Conservation (phyloP, 2,888 invertebrate species). For the Heteromurus nitidus region DNA sequence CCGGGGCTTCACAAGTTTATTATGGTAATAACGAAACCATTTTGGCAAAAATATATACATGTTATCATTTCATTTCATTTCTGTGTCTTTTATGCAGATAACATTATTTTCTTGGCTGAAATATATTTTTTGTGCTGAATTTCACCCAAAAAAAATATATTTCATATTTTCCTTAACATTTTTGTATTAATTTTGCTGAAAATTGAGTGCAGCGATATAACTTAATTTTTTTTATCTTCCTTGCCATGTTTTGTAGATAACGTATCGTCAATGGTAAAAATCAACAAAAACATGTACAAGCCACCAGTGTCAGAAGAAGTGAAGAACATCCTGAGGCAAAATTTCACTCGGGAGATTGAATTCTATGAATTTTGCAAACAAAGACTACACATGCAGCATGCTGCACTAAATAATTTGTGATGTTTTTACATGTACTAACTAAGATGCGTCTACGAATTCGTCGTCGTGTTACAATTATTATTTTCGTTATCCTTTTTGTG, state of each 20-base stretch:
- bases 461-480: not conserved
- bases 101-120: too few species aligned
- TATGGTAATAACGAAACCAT: constrained; percentile 81
- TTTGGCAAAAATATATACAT: not conserved
- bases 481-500: not conserved
- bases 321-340: constrained; percentile 88
- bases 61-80: too few species aligned
- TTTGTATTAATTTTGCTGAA: too few species aligned
- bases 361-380: constrained; percentile 94
- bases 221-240: not conserved
- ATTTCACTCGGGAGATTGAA: constrained; percentile 92
- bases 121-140: too few species aligned
- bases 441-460: too few species aligned
- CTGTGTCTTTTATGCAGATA: too few species aligned
- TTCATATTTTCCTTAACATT: too few species aligned
- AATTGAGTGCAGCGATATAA: too few species aligned
- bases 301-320: constrained; percentile 90
- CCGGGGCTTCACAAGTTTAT: constrained; percentile 86
- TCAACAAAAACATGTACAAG: constrained; percentile 90
- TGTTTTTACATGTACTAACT: too few species aligned
- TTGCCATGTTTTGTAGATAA: constrained; percentile 72
- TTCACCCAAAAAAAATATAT: too few species aligned
- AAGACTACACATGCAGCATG: constrained; percentile 86
- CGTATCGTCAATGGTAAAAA: constrained; percentile 75
- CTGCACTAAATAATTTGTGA: constrained; percentile 77